Conservation (phyloP, 2,113 vertebrate genomes). For the Oncorhynchus masou region DNA sequence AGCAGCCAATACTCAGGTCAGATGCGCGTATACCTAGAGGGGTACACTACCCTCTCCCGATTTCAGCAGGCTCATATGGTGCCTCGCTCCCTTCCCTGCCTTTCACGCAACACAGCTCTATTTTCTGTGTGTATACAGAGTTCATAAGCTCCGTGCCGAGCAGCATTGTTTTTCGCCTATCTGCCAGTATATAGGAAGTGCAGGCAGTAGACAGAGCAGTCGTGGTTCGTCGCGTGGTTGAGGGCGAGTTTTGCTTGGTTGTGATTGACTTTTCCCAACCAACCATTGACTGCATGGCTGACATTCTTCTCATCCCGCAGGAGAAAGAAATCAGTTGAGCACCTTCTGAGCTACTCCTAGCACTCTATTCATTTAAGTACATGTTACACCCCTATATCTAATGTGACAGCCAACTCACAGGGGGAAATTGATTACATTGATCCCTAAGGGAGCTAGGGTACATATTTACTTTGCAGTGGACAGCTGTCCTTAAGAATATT, state of each 20-base stretch:
- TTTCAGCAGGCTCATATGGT: slow-evolving; percentile 70
- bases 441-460: slow-evolving; percentile 51
- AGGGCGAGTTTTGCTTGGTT: slow-evolving; percentile 13
- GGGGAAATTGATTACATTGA: slow-evolving; percentile 64
- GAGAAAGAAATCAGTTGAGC: slow-evolving; percentile 35
- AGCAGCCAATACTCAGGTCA: slow-evolving; percentile 67
- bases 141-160: slow-evolving; percentile 24
- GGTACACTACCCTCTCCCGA: slow-evolving; percentile 57
- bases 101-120: slow-evolving; percentile 48
- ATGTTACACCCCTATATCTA: slow-evolving; percentile 45
- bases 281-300: slow-evolving; percentile 1
- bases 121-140: slow-evolving; percentile 51
- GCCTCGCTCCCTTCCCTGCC: slow-evolving; percentile 37
- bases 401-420: slow-evolving; percentile 53
- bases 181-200: not conserved
- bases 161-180: slow-evolving; percentile 2
- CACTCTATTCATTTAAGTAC: slow-evolving; percentile 50
- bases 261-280: slow-evolving; percentile 29
- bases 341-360: slow-evolving; percentile 8
- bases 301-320: slow-evolving; percentile 35
- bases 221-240: not conserved
- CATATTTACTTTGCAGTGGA: slow-evolving; percentile 64
- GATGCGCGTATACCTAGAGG: slow-evolving; percentile 66
- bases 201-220: too few species aligned
- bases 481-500: slow-evolving; percentile 57